phyloP scores from a whole-genome alignment of 2,888 invertebrate species.

The Pecten maximus region DNA sequence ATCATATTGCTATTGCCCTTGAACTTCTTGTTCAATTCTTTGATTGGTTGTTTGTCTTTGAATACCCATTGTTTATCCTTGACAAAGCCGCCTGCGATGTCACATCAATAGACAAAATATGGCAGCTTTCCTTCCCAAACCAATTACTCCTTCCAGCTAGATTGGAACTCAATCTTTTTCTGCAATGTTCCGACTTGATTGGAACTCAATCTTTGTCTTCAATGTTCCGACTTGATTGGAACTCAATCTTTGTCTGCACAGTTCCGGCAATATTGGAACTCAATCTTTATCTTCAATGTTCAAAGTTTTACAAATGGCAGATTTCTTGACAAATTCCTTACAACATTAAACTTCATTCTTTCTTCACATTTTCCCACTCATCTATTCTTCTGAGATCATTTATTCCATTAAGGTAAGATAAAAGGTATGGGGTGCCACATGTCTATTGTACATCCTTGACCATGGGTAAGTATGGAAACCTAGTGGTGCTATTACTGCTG shows the following conservation, averaged over 20 bases:
- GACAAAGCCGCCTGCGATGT: neutral
- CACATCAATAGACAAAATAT: neutral
- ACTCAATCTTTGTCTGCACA: neutral
- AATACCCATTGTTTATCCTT: neutral
- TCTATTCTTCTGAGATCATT: neutral
- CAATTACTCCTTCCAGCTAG: neutral
- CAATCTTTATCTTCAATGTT: neutral
- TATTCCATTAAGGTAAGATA: neutral
- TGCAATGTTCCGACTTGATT: neutral
- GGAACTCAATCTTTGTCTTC: neutral
- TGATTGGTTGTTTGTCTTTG: conserved; percentile 13
- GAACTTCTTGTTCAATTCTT: neutral
- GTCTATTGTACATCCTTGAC: conserved; percentile 43
- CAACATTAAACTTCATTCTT: conserved; percentile 15
- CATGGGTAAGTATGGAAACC: conserved; percentile 55
- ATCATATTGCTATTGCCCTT: neutral
- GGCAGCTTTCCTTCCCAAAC: neutral
- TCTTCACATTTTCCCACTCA: conserved; percentile 30
- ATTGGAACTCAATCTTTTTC: neutral
- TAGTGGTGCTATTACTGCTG: conserved; percentile 46
- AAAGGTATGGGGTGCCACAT: neutral
- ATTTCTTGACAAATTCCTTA: neutral
- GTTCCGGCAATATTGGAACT: neutral
- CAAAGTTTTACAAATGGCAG: neutral
- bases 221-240: neutral